Evolutionary conservation across 2,113 vertebrate genomes (phyloP).

Genomic region (Piprites chloris): DNA sequence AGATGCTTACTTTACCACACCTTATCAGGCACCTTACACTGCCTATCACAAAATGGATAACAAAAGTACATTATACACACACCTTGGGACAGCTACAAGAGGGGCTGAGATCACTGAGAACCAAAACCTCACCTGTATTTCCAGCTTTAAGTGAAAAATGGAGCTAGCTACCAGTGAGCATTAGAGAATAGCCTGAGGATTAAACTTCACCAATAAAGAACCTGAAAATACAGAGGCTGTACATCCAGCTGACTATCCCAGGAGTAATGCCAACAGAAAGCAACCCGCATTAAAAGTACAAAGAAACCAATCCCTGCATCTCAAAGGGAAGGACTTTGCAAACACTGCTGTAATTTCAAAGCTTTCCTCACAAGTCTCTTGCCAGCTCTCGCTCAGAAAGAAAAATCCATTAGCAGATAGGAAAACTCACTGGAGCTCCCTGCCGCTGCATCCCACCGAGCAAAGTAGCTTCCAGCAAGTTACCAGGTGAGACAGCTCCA

Average conservation of each 20-base stretch:
- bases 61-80: not conserved
- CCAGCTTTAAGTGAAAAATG: not conserved
- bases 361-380: not conserved
- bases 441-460: not conserved
- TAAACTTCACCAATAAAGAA: slow-evolving; percentile 12
- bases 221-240: not conserved
- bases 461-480: not conserved
- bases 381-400: not conserved
- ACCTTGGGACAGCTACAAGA: not conserved
- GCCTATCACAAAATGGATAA: not conserved
- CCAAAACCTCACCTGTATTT: not conserved
- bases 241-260: not conserved
- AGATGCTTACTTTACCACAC: not conserved
- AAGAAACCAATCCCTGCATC: not conserved
- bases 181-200: slow-evolving; percentile 22
- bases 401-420: slow-evolving; percentile 25
- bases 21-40: not conserved
- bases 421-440: not conserved
- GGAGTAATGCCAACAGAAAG: not conserved
- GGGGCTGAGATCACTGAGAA: not conserved
- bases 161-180: not conserved
- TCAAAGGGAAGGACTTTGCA: not conserved
- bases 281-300: slow-evolving; percentile 4
- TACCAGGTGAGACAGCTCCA: not conserved
- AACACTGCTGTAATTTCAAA: not conserved